Percentiles rank a stretch among this genome's conserved stretches.
These are phyloP conservation scores for Lanius ludovicianus DNA, from an alignment of 2,113 vertebrate genomes.

Conservation along the genomic window DNA sequence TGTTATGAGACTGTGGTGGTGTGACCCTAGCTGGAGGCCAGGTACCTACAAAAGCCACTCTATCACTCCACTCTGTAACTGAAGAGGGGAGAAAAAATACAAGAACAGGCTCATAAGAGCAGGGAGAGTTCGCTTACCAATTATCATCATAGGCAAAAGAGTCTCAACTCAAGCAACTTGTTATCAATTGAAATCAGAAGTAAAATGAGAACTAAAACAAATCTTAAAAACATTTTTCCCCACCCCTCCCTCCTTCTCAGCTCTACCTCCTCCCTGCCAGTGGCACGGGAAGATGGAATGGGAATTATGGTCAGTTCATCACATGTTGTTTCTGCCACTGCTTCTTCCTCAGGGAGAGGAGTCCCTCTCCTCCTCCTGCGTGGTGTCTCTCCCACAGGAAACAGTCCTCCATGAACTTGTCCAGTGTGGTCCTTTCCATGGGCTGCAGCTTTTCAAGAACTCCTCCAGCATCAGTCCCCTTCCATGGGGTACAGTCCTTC, in stretches of 20 bases:
- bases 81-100: not conserved
- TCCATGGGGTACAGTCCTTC: not conserved
- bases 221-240: not conserved
- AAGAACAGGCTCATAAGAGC: not conserved
- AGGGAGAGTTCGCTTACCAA: not conserved
- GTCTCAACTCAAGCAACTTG: not conserved
- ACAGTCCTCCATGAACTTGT: not conserved
- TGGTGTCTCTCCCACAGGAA: not conserved
- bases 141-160: not conserved
- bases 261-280: not conserved
- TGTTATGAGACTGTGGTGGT: not conserved
- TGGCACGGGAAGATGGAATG: not conserved
- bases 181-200: not conserved
- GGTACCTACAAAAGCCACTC: not conserved
- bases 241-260: not conserved
- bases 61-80: not conserved
- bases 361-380: not conserved
- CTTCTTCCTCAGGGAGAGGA: not conserved
- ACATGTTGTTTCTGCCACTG: fast-evolving
- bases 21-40: not conserved
- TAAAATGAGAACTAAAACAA: not conserved
- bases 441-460: not conserved
- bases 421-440: not conserved
- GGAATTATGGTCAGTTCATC: not conserved
- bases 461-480: not conserved